These are phyloP conservation scores for Scaptomyza tumidula DNA, from an alignment of 2,888 invertebrate species.

Conservation along the genomic window DNA sequence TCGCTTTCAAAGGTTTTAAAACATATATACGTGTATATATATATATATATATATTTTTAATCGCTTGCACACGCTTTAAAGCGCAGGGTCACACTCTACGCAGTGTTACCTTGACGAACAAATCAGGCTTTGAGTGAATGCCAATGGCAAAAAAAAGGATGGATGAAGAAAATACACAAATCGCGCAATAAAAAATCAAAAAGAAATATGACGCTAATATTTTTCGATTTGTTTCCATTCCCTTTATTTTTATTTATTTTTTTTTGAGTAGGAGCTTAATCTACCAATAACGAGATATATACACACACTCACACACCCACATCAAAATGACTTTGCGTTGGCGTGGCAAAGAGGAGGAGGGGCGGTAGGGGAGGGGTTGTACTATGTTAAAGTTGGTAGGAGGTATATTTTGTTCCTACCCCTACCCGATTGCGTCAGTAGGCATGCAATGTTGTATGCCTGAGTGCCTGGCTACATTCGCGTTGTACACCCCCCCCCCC, in stretches of 20 bases:
- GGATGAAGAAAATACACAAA: not conserved
- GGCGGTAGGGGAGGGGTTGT: no score
- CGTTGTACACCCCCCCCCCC: constrained; percentile 14
- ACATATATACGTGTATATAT: no score
- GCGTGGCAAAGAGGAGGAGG: no score
- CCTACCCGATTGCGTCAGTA: constrained; percentile 59
- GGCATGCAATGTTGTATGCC: constrained; percentile 51
- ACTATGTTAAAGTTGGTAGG: not conserved
- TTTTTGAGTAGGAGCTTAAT: constrained; percentile 45
- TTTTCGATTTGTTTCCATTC: constrained; percentile 65
- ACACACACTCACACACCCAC: constrained; percentile 25
- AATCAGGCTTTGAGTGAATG: not conserved
- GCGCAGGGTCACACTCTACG: constrained; percentile 20
- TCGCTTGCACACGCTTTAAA: not conserved
- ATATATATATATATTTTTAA: not conserved
- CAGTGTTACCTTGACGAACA: constrained; percentile 17
- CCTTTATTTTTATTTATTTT: constrained; percentile 27
- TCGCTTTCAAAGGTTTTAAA: no score
- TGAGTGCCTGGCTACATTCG: constrained; percentile 67
- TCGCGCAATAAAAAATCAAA: constrained; percentile 73
- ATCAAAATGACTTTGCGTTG: not conserved
- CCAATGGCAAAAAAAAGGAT: constrained; percentile 20
- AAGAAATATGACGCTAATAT: constrained; percentile 70
- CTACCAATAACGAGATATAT: constrained; percentile 62
- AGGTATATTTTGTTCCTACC: no score